Evolutionary conservation across 2,888 invertebrate genomes (phyloP).

Genomic region (Chrysodeixis includens): DNA sequence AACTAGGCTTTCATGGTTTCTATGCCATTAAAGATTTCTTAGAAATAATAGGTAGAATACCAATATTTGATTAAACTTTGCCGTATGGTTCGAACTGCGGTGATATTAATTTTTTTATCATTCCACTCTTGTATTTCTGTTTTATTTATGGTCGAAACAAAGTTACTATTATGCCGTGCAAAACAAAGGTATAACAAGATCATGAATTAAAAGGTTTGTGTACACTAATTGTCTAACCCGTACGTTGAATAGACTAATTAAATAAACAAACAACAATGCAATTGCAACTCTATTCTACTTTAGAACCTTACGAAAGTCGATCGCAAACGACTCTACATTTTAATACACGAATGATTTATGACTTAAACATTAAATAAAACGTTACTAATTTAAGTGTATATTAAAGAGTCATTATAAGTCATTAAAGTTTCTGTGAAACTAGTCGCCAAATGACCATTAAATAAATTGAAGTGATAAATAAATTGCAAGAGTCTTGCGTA

Average conservation of each 20-base stretch:
- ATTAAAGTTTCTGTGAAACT: background rate
- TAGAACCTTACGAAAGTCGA: background rate
- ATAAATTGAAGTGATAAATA: background rate
- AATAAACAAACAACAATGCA: constrained; percentile 4
- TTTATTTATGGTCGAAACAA: background rate
- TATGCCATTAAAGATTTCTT: background rate
- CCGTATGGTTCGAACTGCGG: too few relatives aligned
- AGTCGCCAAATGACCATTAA: background rate
- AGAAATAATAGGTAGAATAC: too few relatives aligned
- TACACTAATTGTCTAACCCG: background rate
- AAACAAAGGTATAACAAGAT: background rate
- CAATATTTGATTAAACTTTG: too few relatives aligned
- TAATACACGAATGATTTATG: background rate
- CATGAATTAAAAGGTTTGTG: background rate
- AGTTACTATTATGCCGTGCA: background rate
- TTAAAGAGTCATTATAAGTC: background rate
- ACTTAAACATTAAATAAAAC: background rate
- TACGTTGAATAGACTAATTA: background rate
- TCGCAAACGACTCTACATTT: background rate
- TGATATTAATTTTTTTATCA: too few relatives aligned
- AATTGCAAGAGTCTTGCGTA: background rate
- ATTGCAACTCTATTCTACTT: background rate
- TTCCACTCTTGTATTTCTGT: background rate
- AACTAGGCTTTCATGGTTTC: background rate
- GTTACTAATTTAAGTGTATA: background rate